These are phyloP conservation scores for Geotrupes spiniger DNA, from an alignment of 2,888 invertebrate species.

Conservation along the genomic window DNA sequence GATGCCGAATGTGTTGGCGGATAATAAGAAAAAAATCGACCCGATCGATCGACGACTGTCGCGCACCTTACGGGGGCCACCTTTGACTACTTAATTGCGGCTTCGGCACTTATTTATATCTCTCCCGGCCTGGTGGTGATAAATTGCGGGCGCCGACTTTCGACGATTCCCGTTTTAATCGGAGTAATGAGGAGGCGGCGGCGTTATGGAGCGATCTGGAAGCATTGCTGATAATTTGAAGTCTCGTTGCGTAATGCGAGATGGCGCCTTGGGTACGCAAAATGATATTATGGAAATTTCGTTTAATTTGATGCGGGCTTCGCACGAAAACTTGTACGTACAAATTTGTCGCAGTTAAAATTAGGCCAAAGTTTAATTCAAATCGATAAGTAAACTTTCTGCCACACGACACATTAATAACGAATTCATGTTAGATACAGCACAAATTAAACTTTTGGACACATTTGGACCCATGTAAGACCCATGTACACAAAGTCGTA, in stretches of 20 bases:
- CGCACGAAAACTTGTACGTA: too few species aligned
- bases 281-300: too few species aligned
- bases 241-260: background rate
- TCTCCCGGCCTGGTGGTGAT: background rate
- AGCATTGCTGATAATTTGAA: background rate
- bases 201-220: background rate
- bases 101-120: background rate
- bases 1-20: conserved; percentile 16
- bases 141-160: background rate
- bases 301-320: too few species aligned
- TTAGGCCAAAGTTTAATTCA: too few species aligned
- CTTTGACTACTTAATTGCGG: conserved; percentile 21
- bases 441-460: too few species aligned
- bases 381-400: too few species aligned
- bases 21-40: conserved; percentile 7
- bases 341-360: too few species aligned
- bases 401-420: too few species aligned
- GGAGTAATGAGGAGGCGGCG: background rate
- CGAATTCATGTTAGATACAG: too few species aligned
- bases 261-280: background rate
- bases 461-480: too few species aligned
- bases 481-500: too few species aligned
- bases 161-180: conserved; percentile 2
- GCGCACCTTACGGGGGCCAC: conserved; percentile 17
- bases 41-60: conserved; percentile 20